Evolutionary conservation across 2,888 invertebrate species (phyloP).

Genomic region (Steinernema scapterisci): DNA sequence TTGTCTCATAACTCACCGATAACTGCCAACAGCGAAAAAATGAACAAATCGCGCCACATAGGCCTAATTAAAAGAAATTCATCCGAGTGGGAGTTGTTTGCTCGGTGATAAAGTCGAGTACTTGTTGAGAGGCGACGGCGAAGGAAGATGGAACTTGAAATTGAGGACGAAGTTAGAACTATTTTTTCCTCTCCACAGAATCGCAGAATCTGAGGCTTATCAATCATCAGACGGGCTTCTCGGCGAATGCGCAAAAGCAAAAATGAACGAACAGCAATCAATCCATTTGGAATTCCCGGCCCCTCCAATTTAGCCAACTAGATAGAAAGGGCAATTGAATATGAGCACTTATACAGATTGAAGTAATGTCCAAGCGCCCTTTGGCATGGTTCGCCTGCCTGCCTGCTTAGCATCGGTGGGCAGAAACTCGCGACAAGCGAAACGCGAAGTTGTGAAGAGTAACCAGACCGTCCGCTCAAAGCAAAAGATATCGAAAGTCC

Average conservation of each 20-base stretch:
- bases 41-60: not conserved
- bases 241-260: not conserved
- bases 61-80: slow-evolving; percentile 16
- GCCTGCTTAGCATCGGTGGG: not conserved
- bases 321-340: not conserved
- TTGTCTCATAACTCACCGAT: not conserved
- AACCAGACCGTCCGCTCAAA: slow-evolving; percentile 1
- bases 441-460: not conserved
- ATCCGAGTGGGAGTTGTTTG: not conserved
- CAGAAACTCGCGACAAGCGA: not conserved
- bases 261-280: no score
- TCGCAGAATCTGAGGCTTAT: not conserved
- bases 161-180: not conserved
- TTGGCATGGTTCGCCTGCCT: no score
- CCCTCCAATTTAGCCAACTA: no score
- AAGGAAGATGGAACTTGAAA: slow-evolving; percentile 14
- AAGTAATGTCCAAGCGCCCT: not conserved
- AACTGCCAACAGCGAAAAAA: not conserved
- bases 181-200: not conserved
- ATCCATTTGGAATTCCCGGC: no score
- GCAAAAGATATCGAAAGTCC: slow-evolving; percentile 28
- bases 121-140: slow-evolving; percentile 8
- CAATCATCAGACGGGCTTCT: not conserved
- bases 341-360: not conserved
- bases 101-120: slow-evolving; percentile 4